Evolutionary conservation across 2,113 vertebrate genomes (phyloP), one percentile per base, ranked within the genome.

Genomic region (Cygnus buccinator): DNA sequence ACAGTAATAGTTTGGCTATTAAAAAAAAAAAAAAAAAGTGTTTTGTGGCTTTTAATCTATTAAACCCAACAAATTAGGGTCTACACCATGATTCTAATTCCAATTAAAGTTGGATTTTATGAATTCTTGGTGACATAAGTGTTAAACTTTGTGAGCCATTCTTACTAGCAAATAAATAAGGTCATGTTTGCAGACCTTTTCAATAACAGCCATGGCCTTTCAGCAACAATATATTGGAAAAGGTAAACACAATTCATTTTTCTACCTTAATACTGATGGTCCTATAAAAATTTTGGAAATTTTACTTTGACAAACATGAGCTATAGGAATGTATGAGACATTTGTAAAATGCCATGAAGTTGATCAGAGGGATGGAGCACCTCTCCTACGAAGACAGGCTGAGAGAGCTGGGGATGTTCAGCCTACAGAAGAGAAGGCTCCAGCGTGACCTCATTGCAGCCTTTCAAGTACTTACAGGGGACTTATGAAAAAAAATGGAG

Each of bases 1-100:
- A 87, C 50, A 76, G 44, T 93, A 95, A 85, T 71, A 61, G 79
- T 46, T 41, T 80, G 75, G 52, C 67, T 90, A 4, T 91, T 95
- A n/a, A 4, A 71, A 78, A 37, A 4, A 71, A 77, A 35, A 4
- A 71, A 67, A 13, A 29, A 13, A 54, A 41, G 13, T 16, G 4
- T 21, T 55, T n/a, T 87, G 9, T 7, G 29, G 7, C 1, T 65
- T 89, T 50, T 70, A 65, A 25, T 46, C n/a, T 59, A 50, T 13
- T 54, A 54, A 91, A 83, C 58, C 6, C 2, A 72, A 63, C 8
- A 58, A 18, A 62, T 70, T 55, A 39, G 5, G 6, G 3, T 50
- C 13, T 23, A 43, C 3, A 35, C 23, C 3, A 39, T 82, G 62
- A 48, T 78, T 58, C 73, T 55, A 86, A 58, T 35, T 55, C 41